These are phyloP conservation scores for Trichopoda pennipes DNA, from an alignment of 2,888 invertebrate genomes.

Conservation along the genomic window DNA sequence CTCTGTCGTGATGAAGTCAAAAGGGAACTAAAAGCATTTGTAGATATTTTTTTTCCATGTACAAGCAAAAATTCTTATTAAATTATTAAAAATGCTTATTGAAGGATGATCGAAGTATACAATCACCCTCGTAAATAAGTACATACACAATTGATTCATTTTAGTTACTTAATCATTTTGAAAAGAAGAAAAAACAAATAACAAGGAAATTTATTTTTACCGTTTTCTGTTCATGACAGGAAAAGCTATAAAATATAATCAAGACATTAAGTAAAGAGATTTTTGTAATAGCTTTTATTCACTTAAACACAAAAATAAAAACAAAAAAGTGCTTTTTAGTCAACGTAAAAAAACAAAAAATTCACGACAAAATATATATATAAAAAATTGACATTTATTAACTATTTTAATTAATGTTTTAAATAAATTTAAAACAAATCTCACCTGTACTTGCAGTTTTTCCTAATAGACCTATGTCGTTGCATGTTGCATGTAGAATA, in stretches of 20 bases:
- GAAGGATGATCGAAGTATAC: too few species aligned
- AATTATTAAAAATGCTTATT: too few species aligned
- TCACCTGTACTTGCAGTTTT: conserved; percentile 80
- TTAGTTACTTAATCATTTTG: too few species aligned
- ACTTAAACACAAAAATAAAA: too few species aligned
- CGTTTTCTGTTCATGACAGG: conserved; percentile 3
- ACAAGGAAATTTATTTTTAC: background rate
- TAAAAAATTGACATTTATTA: conserved; percentile 33
- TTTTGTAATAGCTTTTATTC: too few species aligned
- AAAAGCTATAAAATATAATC: conserved; percentile 30
- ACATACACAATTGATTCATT: too few species aligned
- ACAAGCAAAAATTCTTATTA: too few species aligned
- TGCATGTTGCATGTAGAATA: conserved; percentile 65
- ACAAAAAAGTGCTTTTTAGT: too few species aligned
- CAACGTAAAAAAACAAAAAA: conserved; percentile 14
- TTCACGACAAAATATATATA: conserved; percentile 6
- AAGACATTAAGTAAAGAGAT: conserved; percentile 17
- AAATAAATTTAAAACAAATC: conserved; percentile 52
- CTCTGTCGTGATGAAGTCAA: too few species aligned
- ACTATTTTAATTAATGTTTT: conserved; percentile 32
- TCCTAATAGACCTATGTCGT: conserved; percentile 79
- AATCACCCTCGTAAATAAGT: too few species aligned
- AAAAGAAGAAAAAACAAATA: background rate
- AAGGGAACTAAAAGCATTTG: too few species aligned
- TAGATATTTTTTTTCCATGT: too few species aligned